phyloP scores from a whole-genome alignment of 2,888 invertebrate genomes.

The Melolontha melolontha region DNA sequence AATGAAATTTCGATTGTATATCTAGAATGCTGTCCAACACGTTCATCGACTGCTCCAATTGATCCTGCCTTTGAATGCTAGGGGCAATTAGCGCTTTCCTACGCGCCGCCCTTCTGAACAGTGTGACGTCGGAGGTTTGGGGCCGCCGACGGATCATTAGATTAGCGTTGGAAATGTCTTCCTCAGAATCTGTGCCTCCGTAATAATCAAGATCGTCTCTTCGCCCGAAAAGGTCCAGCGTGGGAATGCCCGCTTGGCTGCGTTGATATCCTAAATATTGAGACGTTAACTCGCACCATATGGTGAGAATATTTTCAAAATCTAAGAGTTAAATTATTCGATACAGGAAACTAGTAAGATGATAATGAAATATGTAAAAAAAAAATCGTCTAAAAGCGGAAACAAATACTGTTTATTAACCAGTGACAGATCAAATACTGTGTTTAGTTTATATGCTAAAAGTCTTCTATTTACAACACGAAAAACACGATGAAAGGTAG shows the following conservation, averaged over 20 bases:
- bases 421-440: no score
- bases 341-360: no score
- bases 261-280: constrained; percentile 50
- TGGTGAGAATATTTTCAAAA: no score
- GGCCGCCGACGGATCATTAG: constrained; percentile 67
- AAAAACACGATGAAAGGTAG: no score
- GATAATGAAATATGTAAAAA: no score
- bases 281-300: not conserved
- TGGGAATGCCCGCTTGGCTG: constrained; percentile 67
- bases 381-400: no score
- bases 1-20: constrained; percentile 78
- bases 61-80: no score
- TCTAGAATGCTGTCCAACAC: constrained; percentile 78
- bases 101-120: constrained; percentile 58
- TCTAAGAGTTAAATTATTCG: no score
- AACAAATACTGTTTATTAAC: no score
- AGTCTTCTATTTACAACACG: no score
- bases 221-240: constrained; percentile 76
- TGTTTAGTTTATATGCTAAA: no score
- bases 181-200: constrained; percentile 65
- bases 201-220: constrained; percentile 79
- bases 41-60: constrained; percentile 58
- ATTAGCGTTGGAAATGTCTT: constrained; percentile 57
- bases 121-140: constrained; percentile 62
- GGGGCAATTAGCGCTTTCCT: constrained; percentile 63